A percentile compares a stretch with the other conserved stretches of the same genome.
phyloP scores from a whole-genome alignment of 2,888 invertebrate genomes.

The Empis stercorea region DNA sequence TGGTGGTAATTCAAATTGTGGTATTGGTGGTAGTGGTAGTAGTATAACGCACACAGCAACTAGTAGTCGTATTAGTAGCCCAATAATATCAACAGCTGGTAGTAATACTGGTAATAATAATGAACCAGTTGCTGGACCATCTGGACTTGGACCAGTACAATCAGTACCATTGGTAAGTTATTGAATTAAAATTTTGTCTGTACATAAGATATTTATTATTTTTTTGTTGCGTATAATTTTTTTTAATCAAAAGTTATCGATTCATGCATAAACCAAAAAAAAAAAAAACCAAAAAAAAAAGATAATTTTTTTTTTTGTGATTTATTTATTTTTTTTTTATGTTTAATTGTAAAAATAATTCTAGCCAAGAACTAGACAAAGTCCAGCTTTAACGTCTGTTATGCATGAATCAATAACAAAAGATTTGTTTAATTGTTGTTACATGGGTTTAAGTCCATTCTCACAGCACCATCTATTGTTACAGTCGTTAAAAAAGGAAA shows the following conservation, averaged over 20 bases:
- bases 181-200: too few species aligned
- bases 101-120: slow-evolving; percentile 11
- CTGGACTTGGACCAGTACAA: slow-evolving; percentile 73
- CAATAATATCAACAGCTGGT: slow-evolving; percentile 17
- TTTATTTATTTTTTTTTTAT: too few species aligned
- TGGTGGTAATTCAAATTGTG: slow-evolving; percentile 9
- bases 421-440: too few species aligned
- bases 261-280: too few species aligned
- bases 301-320: too few species aligned
- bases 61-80: slow-evolving; percentile 23
- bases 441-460: too few species aligned
- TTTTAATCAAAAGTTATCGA: neutral
- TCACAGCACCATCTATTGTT: slow-evolving; percentile 12
- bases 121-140: slow-evolving; percentile 49
- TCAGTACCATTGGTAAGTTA: slow-evolving; percentile 73
- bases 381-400: too few species aligned
- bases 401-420: too few species aligned
- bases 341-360: too few species aligned
- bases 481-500: slow-evolving; percentile 81
- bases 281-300: too few species aligned
- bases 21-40: slow-evolving; percentile 15
- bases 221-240: neutral
- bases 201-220: too few species aligned
- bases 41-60: slow-evolving; percentile 18
- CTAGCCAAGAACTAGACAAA: too few species aligned